These are phyloP conservation scores for Oryzias woworae DNA, from an alignment of 2,113 vertebrate genomes.

Conservation along the genomic window DNA sequence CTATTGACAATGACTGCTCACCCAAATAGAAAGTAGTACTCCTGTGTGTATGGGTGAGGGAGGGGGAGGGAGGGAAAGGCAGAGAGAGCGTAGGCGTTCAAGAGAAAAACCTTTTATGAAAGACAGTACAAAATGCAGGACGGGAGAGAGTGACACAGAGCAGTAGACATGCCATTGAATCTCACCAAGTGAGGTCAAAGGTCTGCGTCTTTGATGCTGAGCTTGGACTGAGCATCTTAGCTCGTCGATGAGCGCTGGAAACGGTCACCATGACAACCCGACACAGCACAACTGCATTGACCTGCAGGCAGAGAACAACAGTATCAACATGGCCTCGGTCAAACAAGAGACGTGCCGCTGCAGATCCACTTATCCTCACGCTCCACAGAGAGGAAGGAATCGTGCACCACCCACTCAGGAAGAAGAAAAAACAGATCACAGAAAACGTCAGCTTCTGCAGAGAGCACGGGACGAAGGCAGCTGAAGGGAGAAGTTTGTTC, in stretches of 20 bases:
- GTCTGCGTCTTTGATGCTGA: slow-evolving; percentile 82
- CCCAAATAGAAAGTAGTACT: slow-evolving; percentile 24
- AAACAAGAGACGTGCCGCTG: slow-evolving; percentile 10
- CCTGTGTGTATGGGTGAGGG: slow-evolving; percentile 9
- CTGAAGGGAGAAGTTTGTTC: neutral
- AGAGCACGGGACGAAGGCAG: neutral
- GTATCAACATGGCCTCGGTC: slow-evolving; percentile 39
- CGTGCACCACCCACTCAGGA: slow-evolving; percentile 3
- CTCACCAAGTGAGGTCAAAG: slow-evolving; percentile 87
- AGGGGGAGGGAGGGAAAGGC: neutral
- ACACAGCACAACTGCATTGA: slow-evolving; percentile 87
- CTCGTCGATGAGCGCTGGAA: slow-evolving; percentile 81
- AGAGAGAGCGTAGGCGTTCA: neutral
- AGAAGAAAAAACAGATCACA: slow-evolving; percentile 7
- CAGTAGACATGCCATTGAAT: slow-evolving; percentile 23
- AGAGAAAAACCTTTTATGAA: neutral
- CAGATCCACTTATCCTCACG: slow-evolving; percentile 43
- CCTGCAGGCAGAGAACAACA: slow-evolving; percentile 73
- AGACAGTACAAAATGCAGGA: slow-evolving; percentile 7
- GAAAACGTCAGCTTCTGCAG: slow-evolving; percentile 1
- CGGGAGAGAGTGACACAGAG: slow-evolving; percentile 14
- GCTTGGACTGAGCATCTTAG: slow-evolving; percentile 86
- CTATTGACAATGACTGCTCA: slow-evolving; percentile 43
- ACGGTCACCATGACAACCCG: slow-evolving; percentile 87
- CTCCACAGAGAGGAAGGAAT: slow-evolving; percentile 19